These are phyloP conservation scores for Bradysia coprophila DNA, from an alignment of 1,140 invertebrate species.

Conservation along the genomic window DNA sequence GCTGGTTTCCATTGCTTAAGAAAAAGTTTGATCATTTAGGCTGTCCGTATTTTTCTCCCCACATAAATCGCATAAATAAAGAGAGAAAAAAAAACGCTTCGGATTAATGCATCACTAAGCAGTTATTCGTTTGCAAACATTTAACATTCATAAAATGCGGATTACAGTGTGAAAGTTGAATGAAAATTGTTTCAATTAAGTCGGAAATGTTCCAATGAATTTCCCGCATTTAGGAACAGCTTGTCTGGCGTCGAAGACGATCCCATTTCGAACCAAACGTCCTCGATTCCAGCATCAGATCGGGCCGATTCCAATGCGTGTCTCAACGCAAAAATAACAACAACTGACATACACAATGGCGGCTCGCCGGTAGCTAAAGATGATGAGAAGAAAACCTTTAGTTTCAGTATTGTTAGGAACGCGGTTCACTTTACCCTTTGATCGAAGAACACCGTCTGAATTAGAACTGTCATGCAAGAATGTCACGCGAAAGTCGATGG, in stretches of 20 bases:
- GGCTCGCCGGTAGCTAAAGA: constrained; percentile 48
- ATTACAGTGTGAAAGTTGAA: too few species aligned
- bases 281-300: constrained; percentile 25
- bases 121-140: too few species aligned
- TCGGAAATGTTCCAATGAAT: too few species aligned
- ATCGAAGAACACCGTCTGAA: constrained; percentile 49
- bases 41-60: too few species aligned
- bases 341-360: constrained; percentile 41
- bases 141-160: too few species aligned
- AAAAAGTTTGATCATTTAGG: too few species aligned
- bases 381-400: neutral
- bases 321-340: constrained; percentile 45
- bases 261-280: constrained; percentile 24
- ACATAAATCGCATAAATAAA: too few species aligned
- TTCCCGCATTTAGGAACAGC: neutral
- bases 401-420: too few species aligned
- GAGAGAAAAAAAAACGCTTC: too few species aligned
- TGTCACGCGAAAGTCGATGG: constrained; percentile 53
- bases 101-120: too few species aligned
- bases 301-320: constrained; percentile 43
- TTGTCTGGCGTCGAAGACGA: neutral
- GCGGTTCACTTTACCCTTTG: constrained; percentile 42
- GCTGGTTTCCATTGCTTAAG: too few species aligned
- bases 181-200: too few species aligned
- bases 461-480: constrained; percentile 46